These are phyloP conservation scores for Glomeris maerens DNA, from an alignment of 1,140 invertebrate species.

Conservation along the genomic window DNA sequence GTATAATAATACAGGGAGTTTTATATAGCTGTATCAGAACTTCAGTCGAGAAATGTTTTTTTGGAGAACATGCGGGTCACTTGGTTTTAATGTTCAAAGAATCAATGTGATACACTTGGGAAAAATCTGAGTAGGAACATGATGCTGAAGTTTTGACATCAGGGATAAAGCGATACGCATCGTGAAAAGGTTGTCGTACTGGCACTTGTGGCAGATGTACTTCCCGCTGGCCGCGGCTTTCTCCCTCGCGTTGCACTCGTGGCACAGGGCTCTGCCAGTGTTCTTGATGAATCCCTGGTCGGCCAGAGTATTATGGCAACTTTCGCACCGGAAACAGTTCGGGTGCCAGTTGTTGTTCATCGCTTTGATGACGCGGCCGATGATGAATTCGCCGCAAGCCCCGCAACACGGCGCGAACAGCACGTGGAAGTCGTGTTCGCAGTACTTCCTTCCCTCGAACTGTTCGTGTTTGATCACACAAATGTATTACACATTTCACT, in stretches of 20 bases:
- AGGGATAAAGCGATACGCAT: neutral
- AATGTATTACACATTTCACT: slow-evolving; percentile 4
- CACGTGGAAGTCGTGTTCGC: slow-evolving; percentile 98
- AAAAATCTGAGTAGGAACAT: neutral
- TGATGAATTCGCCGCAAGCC: slow-evolving; percentile 92
- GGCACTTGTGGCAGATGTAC: slow-evolving; percentile 97
- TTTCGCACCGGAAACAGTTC: slow-evolving; percentile 88
- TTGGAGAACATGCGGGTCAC: too few relatives aligned
- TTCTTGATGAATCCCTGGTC: slow-evolving; percentile 96
- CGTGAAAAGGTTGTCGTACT: slow-evolving; percentile 66
- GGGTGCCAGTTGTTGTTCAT: slow-evolving; percentile 99
- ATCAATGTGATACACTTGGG: neutral
- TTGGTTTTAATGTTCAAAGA: too few relatives aligned
- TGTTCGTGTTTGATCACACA: slow-evolving; percentile 22
- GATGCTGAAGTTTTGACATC: neutral
- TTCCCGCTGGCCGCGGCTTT: slow-evolving; percentile 90
- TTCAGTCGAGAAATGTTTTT: neutral
- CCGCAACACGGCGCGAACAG: slow-evolving; percentile 96
- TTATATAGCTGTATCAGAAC: neutral
- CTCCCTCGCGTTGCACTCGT: slow-evolving; percentile 89
- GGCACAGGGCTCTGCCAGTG: slow-evolving; percentile 77
- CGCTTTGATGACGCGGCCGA: slow-evolving; percentile 96
- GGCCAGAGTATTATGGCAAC: slow-evolving; percentile 78
- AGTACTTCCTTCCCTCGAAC: slow-evolving; percentile 98
- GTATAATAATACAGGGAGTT: slow-evolving; percentile 5